These are phyloP conservation scores for Percopsis omiscomaycus DNA, from an alignment of 2,797 vertebrate genomes.

Conservation along the genomic window DNA sequence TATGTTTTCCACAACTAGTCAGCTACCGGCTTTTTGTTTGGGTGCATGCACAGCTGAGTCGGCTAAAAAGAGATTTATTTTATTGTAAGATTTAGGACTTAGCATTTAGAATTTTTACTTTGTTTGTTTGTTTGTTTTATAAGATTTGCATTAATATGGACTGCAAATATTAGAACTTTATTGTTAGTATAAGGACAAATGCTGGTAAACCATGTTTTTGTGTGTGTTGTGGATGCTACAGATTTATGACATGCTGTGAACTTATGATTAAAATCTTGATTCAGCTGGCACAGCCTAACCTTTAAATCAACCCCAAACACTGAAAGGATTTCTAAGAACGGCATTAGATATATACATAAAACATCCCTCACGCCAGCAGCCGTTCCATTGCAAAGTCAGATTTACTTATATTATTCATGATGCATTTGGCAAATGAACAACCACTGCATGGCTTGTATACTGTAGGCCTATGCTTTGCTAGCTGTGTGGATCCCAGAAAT, in stretches of 20 bases:
- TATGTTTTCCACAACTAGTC: slow-evolving; percentile 34
- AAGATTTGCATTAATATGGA: slow-evolving; percentile 5
- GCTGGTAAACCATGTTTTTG: background rate
- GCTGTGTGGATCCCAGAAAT: slow-evolving; percentile 53
- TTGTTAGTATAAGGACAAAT: background rate
- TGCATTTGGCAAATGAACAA: slow-evolving; percentile 54
- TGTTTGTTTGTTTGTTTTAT: slow-evolving; percentile 9
- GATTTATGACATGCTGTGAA: no score
- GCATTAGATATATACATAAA: slow-evolving; percentile 7
- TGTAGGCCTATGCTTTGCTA: slow-evolving; percentile 53
- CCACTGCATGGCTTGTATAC: slow-evolving; percentile 36
- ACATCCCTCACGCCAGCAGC: slow-evolving; percentile 6
- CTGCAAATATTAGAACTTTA: background rate
- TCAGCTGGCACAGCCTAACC: background rate
- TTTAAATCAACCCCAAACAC: background rate
- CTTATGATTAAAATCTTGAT: background rate
- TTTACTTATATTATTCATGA: slow-evolving; percentile 62
- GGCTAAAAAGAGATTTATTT: slow-evolving; percentile 13
- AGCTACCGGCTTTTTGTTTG: slow-evolving; percentile 47
- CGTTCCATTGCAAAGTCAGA: slow-evolving; percentile 35
- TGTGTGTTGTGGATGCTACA: background rate
- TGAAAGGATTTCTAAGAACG: slow-evolving; percentile 10
- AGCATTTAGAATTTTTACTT: slow-evolving; percentile 2
- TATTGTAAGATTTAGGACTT: slow-evolving; percentile 14
- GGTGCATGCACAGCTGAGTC: slow-evolving; percentile 35